Percentiles rank a stretch among this genome's conserved stretches.
Conservation (phyloP, 2,888 invertebrate genomes). For the Autographa pulchrina region DNA sequence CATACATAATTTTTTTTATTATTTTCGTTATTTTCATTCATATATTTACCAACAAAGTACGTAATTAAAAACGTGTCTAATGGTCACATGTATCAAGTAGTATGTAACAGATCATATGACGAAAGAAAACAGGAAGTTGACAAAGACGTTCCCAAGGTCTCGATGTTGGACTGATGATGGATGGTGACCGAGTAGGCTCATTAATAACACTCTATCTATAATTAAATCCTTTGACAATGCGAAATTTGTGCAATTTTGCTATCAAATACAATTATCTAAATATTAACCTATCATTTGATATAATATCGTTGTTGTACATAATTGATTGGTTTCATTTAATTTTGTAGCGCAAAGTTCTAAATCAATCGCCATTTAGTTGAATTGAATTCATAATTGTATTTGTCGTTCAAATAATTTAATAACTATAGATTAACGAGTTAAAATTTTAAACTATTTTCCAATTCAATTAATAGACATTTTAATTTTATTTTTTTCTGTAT, state of each 20-base stretch:
- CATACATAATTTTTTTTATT: background rate
- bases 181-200: constrained; percentile 41
- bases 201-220: constrained; percentile 29
- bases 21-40: background rate
- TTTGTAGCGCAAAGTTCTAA: background rate
- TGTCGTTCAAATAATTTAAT: background rate
- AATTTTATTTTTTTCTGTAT: too few species aligned
- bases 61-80: background rate
- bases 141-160: constrained; percentile 27
- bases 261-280: background rate
- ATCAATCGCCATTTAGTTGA: background rate
- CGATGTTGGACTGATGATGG: constrained; percentile 31
- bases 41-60: background rate
- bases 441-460: background rate
- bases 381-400: constrained; percentile 2
- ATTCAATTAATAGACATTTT: background rate
- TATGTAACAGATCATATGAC: constrained; percentile 30
- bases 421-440: background rate
- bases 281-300: background rate
- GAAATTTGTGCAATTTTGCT: constrained; percentile 10
- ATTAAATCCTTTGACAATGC: constrained; percentile 26
- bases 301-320: background rate
- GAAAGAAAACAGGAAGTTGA: constrained; percentile 22
- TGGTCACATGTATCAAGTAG: constrained; percentile 11
- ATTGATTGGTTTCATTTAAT: constrained; percentile 2